These are phyloP conservation scores for Steinernema scapterisci DNA, from an alignment of 2,888 invertebrate genomes.

Conservation along the genomic window DNA sequence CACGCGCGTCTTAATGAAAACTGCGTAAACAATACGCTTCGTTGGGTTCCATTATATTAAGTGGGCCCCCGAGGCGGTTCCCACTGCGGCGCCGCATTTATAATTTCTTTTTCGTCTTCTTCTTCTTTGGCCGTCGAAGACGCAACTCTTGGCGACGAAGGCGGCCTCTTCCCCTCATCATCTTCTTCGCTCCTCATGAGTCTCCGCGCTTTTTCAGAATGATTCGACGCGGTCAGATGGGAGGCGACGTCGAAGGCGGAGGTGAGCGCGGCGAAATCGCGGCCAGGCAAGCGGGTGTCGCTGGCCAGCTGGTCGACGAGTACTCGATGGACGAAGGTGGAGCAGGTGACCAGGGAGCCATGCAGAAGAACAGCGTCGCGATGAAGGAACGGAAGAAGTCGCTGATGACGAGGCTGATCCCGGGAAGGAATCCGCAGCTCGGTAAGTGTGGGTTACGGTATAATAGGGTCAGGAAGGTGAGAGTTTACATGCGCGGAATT, in stretches of 20 bases:
- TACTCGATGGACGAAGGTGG: conserved; percentile 39
- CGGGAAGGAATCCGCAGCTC: conserved; percentile 57
- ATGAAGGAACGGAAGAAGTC: conserved; percentile 84
- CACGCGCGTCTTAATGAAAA: conserved; percentile 26
- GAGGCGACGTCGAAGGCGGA: conserved; percentile 16
- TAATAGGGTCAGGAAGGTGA: no score
- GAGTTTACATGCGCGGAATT: no score
- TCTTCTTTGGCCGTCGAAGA: no score
- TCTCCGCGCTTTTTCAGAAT: conserved; percentile 2
- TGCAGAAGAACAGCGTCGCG: conserved; percentile 36
- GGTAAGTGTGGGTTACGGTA: conserved; percentile 22
- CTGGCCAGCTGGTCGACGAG: conserved; percentile 30
- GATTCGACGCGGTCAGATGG: conserved; percentile 13
- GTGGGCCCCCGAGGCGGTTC: conserved; percentile 16
- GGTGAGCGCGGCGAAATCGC: conserved; percentile 35
- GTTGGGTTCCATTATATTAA: conserved; percentile 31
- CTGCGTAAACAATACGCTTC: conserved; percentile 32
- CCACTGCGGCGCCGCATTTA: conserved; percentile 19
- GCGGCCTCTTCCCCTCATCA: neutral
- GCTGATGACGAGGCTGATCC: conserved; percentile 67
- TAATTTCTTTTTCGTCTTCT: neutral
- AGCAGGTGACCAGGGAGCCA: conserved; percentile 8
- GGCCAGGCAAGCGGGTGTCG: neutral
- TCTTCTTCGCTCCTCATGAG: neutral
- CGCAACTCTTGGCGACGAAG: no score